These are phyloP conservation scores for Danio aesculapii DNA, from an alignment of 2,797 vertebrate species.

Conservation along the genomic window DNA sequence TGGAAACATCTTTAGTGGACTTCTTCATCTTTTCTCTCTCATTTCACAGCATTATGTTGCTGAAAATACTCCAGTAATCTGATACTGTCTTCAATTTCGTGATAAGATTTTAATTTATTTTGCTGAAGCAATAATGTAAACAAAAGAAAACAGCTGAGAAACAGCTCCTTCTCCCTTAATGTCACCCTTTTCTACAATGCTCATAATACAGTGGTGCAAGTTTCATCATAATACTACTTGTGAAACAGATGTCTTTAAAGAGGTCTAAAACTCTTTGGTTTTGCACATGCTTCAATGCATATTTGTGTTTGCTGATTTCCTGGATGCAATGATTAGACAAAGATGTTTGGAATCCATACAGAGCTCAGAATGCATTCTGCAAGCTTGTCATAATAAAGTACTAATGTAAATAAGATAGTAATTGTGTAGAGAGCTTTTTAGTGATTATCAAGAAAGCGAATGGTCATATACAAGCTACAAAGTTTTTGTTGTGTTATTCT, in stretches of 20 bases:
- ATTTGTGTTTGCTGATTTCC: too few species aligned
- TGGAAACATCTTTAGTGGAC: not conserved
- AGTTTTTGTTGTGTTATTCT: too few species aligned
- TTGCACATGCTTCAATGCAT: too few species aligned
- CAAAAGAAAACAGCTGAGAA: not conserved
- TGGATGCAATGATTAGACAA: too few species aligned
- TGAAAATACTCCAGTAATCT: conserved; percentile 9
- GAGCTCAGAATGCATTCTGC: too few species aligned
- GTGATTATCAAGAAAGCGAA: too few species aligned
- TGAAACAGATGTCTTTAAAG: not conserved
- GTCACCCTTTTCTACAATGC: not conserved
- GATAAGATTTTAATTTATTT: not conserved
- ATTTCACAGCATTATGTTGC: not conserved
- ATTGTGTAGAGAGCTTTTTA: too few species aligned
- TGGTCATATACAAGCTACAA: too few species aligned
- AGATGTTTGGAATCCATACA: too few species aligned
- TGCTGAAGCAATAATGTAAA: not conserved
- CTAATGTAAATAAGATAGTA: too few species aligned
- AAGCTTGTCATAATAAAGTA: too few species aligned
- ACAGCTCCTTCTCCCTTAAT: not conserved
- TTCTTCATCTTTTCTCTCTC: not conserved
- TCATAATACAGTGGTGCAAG: not conserved
- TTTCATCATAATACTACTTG: not conserved
- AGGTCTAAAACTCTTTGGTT: too few species aligned
- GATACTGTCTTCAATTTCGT: not conserved